Percentiles rank a stretch among this genome's conserved stretches.
Evolutionary conservation across 30 jellyfish, hydroid and myxozoan genomes (phyloP).

Genomic region (Mastigias papua): DNA sequence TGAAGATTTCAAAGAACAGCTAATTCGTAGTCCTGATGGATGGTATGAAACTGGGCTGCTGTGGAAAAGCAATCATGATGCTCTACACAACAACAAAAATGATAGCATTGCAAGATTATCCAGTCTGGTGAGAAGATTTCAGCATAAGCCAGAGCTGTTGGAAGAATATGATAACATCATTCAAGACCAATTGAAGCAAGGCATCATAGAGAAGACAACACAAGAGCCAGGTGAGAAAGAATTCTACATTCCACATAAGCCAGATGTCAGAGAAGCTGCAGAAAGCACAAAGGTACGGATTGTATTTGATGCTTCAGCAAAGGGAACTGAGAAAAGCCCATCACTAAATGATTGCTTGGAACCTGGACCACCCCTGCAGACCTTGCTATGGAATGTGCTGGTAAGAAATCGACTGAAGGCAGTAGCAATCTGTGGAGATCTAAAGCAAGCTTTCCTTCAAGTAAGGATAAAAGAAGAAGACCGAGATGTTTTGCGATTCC

Average conservation of each 20-base stretch:
- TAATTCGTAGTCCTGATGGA: slow-evolving; percentile 40
- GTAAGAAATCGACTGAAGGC: slow-evolving; percentile 55
- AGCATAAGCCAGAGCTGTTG: slow-evolving; percentile 46
- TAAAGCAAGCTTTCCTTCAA: slow-evolving; percentile 77
- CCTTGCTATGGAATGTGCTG: slow-evolving; percentile 35
- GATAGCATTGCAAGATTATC: slow-evolving; percentile 56
- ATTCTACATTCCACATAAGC: slow-evolving; percentile 69
- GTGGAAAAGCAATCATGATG: slow-evolving; percentile 46
- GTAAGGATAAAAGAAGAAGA: slow-evolving; percentile 46
- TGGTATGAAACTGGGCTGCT: slow-evolving; percentile 69
- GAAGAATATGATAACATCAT: slow-evolving; percentile 61
- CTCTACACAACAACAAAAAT: slow-evolving; percentile 46
- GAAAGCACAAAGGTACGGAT: too few relatives aligned
- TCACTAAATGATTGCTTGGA: slow-evolving; percentile 70
- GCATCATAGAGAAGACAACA: too few relatives aligned
- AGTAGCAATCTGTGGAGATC: slow-evolving; percentile 50
- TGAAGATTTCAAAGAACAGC: slow-evolving; percentile 70
- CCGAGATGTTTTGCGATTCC: slow-evolving; percentile 53
- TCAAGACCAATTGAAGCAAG: too few relatives aligned
- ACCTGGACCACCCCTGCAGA: slow-evolving; percentile 71
- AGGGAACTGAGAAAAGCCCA: slow-evolving; percentile 46
- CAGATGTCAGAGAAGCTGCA: too few relatives aligned
- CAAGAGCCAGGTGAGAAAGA: too few relatives aligned
- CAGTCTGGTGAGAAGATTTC: slow-evolving; percentile 42
- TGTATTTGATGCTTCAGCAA: too few relatives aligned